Conservation (phyloP, 2,113 vertebrate genomes). For the Pyxicephalus adspersus region DNA sequence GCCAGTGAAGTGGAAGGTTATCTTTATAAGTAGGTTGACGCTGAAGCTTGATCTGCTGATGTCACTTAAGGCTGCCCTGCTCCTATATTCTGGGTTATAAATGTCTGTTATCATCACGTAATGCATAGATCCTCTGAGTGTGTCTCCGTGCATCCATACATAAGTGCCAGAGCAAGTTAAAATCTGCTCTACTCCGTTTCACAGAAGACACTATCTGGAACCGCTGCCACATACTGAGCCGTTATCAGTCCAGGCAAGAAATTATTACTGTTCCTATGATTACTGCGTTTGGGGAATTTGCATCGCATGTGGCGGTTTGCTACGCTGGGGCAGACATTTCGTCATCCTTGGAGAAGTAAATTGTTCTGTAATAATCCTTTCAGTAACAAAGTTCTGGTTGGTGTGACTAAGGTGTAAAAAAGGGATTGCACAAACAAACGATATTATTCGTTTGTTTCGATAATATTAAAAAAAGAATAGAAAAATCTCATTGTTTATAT, state of each 20-base stretch:
- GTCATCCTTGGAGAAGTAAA: too few relatives aligned
- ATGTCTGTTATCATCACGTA: conserved; percentile 73
- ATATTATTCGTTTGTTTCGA: too few relatives aligned
- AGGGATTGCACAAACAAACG: too few relatives aligned
- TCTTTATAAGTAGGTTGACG: conserved; percentile 69
- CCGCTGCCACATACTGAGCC: conserved; percentile 53
- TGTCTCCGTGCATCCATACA: conserved; percentile 70
- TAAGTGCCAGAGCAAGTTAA: conserved; percentile 71
- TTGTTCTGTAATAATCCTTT: too few relatives aligned
- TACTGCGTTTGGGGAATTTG: neutral
- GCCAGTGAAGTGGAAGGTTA: conserved; percentile 66
- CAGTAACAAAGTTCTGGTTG: too few relatives aligned
- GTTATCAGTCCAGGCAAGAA: conserved; percentile 42
- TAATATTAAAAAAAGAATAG: too few relatives aligned
- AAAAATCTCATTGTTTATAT: too few relatives aligned
- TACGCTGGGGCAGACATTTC: too few relatives aligned
- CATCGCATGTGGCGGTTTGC: neutral
- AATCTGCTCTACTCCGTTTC: conserved; percentile 70
- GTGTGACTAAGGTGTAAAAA: too few relatives aligned
- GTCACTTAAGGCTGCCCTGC: conserved; percentile 75
- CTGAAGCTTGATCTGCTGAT: conserved; percentile 76
- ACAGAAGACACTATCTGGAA: conserved; percentile 66
- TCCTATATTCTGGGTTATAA: conserved; percentile 77
- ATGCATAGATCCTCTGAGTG: conserved; percentile 71
- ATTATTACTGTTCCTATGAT: neutral